Percentiles rank a stretch among this genome's conserved stretches.
phyloP scores from a whole-genome alignment of 2,888 invertebrate genomes.

The Brenthis hecate region DNA sequence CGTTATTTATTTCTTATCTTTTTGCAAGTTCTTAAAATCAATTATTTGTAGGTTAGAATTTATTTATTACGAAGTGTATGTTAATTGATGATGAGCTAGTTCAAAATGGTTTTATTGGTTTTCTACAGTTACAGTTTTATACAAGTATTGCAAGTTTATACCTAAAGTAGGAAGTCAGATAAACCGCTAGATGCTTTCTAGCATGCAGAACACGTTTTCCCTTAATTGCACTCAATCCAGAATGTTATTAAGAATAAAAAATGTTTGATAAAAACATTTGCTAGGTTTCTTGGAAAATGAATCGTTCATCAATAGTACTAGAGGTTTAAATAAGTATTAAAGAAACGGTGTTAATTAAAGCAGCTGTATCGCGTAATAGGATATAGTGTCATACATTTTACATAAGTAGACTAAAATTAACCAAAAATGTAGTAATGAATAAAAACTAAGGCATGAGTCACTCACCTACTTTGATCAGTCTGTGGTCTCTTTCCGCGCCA shows the following conservation, averaged over 20 bases:
- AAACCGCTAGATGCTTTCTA: conserved; percentile 25
- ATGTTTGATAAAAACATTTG: neutral
- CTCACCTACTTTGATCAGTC: conserved; percentile 63
- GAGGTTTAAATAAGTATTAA: too few species aligned
- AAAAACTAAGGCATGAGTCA: conserved; percentile 39
- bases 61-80: too few species aligned
- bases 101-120: too few species aligned
- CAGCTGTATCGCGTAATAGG: neutral
- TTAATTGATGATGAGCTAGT: too few species aligned
- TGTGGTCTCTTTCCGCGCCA: conserved; percentile 71
- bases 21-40: neutral
- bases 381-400: conserved; percentile 1
- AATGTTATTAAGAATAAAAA: conserved; percentile 2
- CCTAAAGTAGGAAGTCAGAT: neutral
- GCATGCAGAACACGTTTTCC: conserved; percentile 26
- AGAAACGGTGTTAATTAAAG: too few species aligned
- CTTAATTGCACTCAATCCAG: conserved; percentile 14
- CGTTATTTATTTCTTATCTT: neutral
- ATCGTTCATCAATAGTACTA: neutral
- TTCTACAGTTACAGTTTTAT: neutral
- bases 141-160: neutral
- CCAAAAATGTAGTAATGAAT: too few species aligned
- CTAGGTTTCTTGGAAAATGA: conserved; percentile 6
- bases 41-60: too few species aligned
- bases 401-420: neutral